Evolutionary conservation across 2,888 invertebrate genomes (phyloP).

Genomic region (Stegophylla sp.): DNA sequence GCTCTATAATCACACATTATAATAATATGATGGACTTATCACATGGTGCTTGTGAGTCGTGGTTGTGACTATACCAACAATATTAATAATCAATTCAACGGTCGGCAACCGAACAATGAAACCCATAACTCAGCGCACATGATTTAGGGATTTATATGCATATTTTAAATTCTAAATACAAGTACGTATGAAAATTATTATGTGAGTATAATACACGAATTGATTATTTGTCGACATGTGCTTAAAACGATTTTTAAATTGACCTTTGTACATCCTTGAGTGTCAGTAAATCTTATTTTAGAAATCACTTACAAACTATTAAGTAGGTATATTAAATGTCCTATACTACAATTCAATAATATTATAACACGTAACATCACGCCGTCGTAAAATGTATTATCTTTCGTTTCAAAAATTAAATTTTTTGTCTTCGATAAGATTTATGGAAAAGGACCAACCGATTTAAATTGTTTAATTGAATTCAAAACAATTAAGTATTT

Average conservation of each 20-base stretch:
- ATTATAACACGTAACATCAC: neutral
- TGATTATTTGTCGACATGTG: slow-evolving; percentile 7
- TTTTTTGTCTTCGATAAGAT: slow-evolving; percentile 30
- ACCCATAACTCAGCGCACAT: neutral
- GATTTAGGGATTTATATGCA: slow-evolving; percentile 1
- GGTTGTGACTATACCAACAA: neutral
- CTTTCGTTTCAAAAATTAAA: neutral
- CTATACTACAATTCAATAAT: slow-evolving; percentile 3
- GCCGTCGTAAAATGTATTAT: slow-evolving; percentile 10
- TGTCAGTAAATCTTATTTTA: neutral
- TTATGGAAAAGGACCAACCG: neutral
- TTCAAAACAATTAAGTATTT: slow-evolving; percentile 36
- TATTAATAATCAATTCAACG: slow-evolving; percentile 26
- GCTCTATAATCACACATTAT: slow-evolving; percentile 7
- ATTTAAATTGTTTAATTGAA: slow-evolving; percentile 8
- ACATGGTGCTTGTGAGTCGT: slow-evolving; percentile 10
- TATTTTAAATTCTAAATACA: slow-evolving; percentile 8
- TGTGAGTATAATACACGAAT: neutral
- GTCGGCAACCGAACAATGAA: slow-evolving; percentile 1
- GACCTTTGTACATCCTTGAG: slow-evolving; percentile 37
- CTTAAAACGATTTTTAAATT: slow-evolving; percentile 3
- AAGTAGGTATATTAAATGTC: neutral
- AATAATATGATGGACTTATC: neutral
- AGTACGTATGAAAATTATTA: neutral
- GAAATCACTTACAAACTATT: neutral